A percentile compares a stretch with the other conserved stretches of the same genome.
Evolutionary conservation across 2,888 invertebrate species (phyloP).

Genomic region (Crematogaster levior): DNA sequence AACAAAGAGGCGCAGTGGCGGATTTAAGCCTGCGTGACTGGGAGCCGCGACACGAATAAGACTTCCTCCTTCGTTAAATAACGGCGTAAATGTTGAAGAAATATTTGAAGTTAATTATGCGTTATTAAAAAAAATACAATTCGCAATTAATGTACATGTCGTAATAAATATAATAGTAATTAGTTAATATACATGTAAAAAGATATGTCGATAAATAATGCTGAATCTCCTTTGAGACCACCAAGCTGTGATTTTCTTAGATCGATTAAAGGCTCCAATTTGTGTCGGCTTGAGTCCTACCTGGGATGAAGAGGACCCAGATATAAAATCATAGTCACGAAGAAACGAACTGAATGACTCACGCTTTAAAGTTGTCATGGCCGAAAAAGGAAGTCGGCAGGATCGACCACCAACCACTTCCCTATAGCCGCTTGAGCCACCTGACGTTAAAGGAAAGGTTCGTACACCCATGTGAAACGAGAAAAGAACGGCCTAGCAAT

Average conservation of each 20-base stretch:
- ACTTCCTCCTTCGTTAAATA: slow-evolving; percentile 3
- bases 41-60: not conserved
- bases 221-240: not conserved
- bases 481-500: not conserved
- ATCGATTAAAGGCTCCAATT: not conserved
- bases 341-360: slow-evolving; percentile 8
- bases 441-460: slow-evolving; percentile 9
- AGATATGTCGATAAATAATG: not conserved
- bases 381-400: slow-evolving; percentile 40
- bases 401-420: slow-evolving; percentile 7
- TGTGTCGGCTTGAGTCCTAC: not conserved
- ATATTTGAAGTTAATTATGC: not conserved
- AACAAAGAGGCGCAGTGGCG: slow-evolving; percentile 5
- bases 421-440: not conserved
- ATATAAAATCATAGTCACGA: not conserved
- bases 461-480: not conserved
- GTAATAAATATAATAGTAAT: not conserved
- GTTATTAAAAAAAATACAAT: not conserved
- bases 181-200: not conserved
- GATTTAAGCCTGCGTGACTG: slow-evolving; percentile 14
- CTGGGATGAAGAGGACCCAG: not conserved
- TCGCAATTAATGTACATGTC: not conserved
- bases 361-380: slow-evolving; percentile 4
- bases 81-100: not conserved
- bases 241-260: not conserved